Percentiles rank a stretch among this genome's conserved stretches.
phyloP scores from a whole-genome alignment of 2,888 invertebrate species.

The Meiosimyza decipiens region DNA sequence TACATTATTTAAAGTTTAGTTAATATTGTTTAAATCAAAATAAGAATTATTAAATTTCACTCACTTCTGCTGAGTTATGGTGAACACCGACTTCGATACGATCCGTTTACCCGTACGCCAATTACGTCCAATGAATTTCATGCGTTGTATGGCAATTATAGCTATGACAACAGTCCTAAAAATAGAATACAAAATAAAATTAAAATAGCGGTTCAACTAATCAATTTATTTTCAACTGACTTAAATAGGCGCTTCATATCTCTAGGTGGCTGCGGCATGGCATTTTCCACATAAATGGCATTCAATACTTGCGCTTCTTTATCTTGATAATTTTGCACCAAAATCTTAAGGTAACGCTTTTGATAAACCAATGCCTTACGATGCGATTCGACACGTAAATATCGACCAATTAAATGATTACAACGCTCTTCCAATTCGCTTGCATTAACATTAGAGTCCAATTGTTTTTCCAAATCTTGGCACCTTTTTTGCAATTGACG shows the following conservation, averaged over 20 bases:
- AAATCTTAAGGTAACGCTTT: slow-evolving; percentile 84
- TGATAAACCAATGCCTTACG: slow-evolving; percentile 90
- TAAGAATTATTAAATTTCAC: slow-evolving; percentile 33
- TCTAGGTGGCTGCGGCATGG: slow-evolving; percentile 42
- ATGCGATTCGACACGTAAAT: slow-evolving; percentile 84
- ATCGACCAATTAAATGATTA: slow-evolving; percentile 74
- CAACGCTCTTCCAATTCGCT: slow-evolving; percentile 67
- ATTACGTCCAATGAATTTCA: slow-evolving; percentile 74
- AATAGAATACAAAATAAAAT: slow-evolving; percentile 25
- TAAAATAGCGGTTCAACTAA: background rate
- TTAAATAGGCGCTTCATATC: slow-evolving; percentile 63
- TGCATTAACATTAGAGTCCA: slow-evolving; percentile 53
- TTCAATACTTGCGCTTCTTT: slow-evolving; percentile 60
- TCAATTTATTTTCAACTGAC: slow-evolving; percentile 49
- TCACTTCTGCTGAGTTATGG: slow-evolving; percentile 65
- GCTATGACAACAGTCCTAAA: slow-evolving; percentile 70
- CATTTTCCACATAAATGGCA: slow-evolving; percentile 47
- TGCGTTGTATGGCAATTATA: slow-evolving; percentile 72
- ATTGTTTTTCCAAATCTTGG: slow-evolving; percentile 63
- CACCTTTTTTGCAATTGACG: slow-evolving; percentile 67
- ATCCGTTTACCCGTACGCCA: slow-evolving; percentile 74
- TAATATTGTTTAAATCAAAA: background rate
- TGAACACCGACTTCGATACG: slow-evolving; percentile 68
- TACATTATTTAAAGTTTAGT: no score
- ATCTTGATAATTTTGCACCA: slow-evolving; percentile 68